Percentiles rank a stretch among this genome's conserved stretches.
Evolutionary conservation across 2,797 vertebrate species (phyloP).

Genomic region (Gadopsis marmoratus): DNA sequence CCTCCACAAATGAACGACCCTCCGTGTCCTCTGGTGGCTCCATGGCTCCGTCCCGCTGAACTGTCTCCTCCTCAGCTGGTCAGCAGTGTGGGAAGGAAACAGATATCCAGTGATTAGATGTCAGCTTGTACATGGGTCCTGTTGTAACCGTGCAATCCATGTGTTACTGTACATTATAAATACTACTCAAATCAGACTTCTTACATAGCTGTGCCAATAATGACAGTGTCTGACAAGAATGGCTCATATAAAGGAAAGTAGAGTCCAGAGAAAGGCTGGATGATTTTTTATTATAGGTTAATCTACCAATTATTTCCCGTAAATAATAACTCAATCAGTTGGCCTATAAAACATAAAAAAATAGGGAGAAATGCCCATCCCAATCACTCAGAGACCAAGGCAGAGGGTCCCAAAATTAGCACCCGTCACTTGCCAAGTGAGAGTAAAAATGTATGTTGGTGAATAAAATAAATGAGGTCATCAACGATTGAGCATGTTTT

Average conservation of each 20-base stretch:
- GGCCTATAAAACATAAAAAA: background rate
- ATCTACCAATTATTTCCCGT: background rate
- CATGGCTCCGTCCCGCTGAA: constrained; percentile 82
- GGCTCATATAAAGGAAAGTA: background rate
- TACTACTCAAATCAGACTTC: background rate
- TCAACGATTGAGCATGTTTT: too few species aligned
- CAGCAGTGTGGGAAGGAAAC: constrained; percentile 10
- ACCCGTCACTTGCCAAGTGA: too few species aligned
- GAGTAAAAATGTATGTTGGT: too few species aligned
- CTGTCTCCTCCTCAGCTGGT: constrained; percentile 49
- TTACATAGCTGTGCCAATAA: background rate
- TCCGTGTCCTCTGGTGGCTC: constrained; percentile 84
- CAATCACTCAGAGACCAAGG: too few species aligned
- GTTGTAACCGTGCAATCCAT: background rate
- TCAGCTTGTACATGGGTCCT: background rate
- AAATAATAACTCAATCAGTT: background rate
- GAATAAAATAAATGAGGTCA: too few species aligned
- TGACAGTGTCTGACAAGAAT: background rate
- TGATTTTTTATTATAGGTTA: background rate
- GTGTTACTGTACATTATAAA: background rate
- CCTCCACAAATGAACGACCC: constrained; percentile 96
- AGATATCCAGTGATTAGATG: background rate
- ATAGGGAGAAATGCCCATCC: background rate
- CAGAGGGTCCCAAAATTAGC: too few species aligned
- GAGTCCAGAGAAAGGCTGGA: background rate